Evolutionary conservation across 2,113 vertebrate genomes (phyloP).

Genomic region (Corythornis madagascariensis): DNA sequence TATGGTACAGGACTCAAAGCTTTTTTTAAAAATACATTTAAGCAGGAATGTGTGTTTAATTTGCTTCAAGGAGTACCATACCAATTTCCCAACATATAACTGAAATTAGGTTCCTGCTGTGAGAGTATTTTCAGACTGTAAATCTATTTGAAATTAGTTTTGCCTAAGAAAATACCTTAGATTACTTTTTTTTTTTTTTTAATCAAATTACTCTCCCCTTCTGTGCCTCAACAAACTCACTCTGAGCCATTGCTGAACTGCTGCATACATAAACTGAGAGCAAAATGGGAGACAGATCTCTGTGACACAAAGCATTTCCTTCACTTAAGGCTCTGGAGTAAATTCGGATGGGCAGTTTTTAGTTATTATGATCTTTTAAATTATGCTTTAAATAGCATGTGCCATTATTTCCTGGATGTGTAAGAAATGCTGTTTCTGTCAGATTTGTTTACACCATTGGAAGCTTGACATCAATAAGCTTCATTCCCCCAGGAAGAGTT

Average conservation of each 20-base stretch:
- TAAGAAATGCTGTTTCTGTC: not conserved
- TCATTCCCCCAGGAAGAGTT: not conserved
- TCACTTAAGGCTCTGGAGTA: not conserved
- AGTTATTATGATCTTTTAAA: not conserved
- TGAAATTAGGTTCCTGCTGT: not conserved
- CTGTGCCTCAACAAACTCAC: not conserved
- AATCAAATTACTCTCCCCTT: not conserved
- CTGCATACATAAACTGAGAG: not conserved
- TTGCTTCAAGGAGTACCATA: not conserved
- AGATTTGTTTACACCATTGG: not conserved
- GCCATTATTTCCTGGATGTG: not conserved
- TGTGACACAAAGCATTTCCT: not conserved
- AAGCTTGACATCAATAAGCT: not conserved
- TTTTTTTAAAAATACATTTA: not conserved
- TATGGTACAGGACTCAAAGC: not conserved
- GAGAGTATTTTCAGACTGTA: not conserved
- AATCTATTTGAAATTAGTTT: not conserved
- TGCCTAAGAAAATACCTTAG: not conserved
- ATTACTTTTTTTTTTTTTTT: not conserved
- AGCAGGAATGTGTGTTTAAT: not conserved
- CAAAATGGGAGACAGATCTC: not conserved
- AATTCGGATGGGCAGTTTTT: not conserved
- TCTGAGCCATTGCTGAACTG: not conserved
- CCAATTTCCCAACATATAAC: not conserved
- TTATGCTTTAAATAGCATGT: not conserved